Evolutionary conservation across 1,140 invertebrate species (phyloP), one percentile per base, ranked within the genome.

Genomic region (Cyclargus thomasi): DNA sequence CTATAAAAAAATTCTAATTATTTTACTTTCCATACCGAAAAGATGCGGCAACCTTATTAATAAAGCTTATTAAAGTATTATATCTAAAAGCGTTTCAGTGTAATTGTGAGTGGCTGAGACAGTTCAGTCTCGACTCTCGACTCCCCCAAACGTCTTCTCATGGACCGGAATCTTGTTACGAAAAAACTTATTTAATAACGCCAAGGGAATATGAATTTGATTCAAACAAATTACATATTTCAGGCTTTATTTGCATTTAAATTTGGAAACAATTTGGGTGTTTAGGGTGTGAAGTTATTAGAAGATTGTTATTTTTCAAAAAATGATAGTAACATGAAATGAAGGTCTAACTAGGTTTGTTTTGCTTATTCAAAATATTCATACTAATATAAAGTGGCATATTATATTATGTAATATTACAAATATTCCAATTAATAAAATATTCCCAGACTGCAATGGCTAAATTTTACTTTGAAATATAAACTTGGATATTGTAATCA

Each of bases 111-210:
- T 22, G 20, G 55, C 55, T 20, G 55, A 59, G 55, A 59, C 55
- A 59, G 55, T 22, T 55, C 53, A 23, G 14, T 35, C 53, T 17
- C n/a, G n/a, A 57, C 53, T 65, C 64, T 55, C 53, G 55, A 57
- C 22, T 53, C 81, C 76, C 79, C 71, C 75, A 79, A 84, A 86
- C 87, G 86, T 82, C 74, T 76, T 73, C 75, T 80, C 80, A 78
- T 86, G 82, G 86, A 87, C 78, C 74, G 78, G 86, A 86, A 89
- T 85, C 78, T 82, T 79, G 81, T 89, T 87, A 85, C 53, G 75
- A 78, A 77, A 85, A 80, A 86, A 86, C 82, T 87, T 88, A 84
- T 85, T 84, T 83, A 82, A 86, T 80, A 86, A 84, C 83, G 77
- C 70, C 74, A 70, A 63, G 74, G 73, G 71, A 69, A 78, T 79